phyloP scores from a whole-genome alignment of 1,140 invertebrate genomes.

The Lamellibrachia luymesi region DNA sequence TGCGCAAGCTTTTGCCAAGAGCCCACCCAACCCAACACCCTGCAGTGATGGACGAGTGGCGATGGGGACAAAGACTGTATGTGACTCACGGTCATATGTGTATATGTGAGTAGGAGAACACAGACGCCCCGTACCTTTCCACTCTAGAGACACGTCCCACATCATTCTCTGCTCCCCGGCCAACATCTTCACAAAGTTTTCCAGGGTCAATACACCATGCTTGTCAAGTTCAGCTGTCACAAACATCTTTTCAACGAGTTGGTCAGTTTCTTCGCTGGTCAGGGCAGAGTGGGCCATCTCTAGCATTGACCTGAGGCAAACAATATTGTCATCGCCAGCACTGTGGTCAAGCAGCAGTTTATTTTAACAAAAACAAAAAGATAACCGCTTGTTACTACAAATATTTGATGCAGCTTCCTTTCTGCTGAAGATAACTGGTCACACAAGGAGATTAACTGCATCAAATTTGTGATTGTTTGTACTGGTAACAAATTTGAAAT shows the following conservation, averaged over 20 bases:
- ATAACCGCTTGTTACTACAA: too few species aligned
- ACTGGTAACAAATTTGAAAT: too few species aligned
- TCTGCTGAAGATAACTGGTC: too few species aligned
- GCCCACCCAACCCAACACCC: too few species aligned
- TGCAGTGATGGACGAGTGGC: too few species aligned
- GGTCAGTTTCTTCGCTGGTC: constrained; percentile 58
- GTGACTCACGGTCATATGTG: not conserved
- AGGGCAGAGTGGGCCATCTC: constrained; percentile 78
- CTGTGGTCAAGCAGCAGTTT: too few species aligned
- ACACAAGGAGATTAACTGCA: too few species aligned
- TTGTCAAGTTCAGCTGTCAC: constrained; percentile 85
- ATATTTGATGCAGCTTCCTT: too few species aligned
- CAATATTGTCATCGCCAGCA: not conserved
- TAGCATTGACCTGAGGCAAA: constrained; percentile 78
- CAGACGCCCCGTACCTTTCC: constrained; percentile 67
- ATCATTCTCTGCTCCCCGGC: constrained; percentile 81
- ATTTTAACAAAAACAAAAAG: too few species aligned
- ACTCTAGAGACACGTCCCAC: constrained; percentile 74
- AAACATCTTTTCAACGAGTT: constrained; percentile 83
- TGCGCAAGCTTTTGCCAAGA: too few species aligned
- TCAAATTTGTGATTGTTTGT: too few species aligned
- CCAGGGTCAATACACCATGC: constrained; percentile 89
- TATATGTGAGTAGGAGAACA: not conserved
- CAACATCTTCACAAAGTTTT: constrained; percentile 95
- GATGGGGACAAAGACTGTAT: too few species aligned